A percentile compares a stretch with the other conserved stretches of the same genome.
These are phyloP conservation scores for Ichneumoninae sp. DNA, from an alignment of 2,888 invertebrate species.

Conservation along the genomic window DNA sequence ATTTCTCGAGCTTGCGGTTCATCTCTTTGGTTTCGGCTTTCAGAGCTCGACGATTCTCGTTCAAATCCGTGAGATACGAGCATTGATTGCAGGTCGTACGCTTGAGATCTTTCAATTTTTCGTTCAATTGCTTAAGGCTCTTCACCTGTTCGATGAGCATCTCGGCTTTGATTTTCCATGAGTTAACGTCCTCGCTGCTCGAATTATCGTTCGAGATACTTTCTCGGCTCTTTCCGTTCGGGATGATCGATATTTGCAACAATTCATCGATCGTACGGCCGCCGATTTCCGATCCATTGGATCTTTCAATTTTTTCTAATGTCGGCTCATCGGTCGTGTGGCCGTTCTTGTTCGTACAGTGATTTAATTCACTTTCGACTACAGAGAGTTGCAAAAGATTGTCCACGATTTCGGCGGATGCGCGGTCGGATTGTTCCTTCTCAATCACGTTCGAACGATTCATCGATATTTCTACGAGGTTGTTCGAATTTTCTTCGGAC, in stretches of 20 bases:
- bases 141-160: slow-evolving; percentile 71
- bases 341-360: background rate
- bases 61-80: slow-evolving; percentile 73
- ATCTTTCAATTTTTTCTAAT: slow-evolving; percentile 65
- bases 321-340: background rate
- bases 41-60: slow-evolving; percentile 72
- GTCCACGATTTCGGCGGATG: background rate
- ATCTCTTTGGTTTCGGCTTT: slow-evolving; percentile 75
- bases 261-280: slow-evolving; percentile 19
- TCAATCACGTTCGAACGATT: background rate
- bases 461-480: slow-evolving; percentile 49
- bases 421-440: background rate
- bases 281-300: background rate
- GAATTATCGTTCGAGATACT: slow-evolving; percentile 3
- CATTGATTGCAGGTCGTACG: slow-evolving; percentile 76
- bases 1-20: slow-evolving; percentile 72
- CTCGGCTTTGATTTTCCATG: slow-evolving; percentile 59
- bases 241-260: slow-evolving; percentile 53
- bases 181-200: slow-evolving; percentile 52
- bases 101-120: slow-evolving; percentile 77
- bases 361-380: background rate
- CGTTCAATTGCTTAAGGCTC: slow-evolving; percentile 72
- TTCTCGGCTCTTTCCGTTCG: slow-evolving; percentile 6
- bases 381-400: slow-evolving; percentile 43
- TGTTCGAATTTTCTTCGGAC: background rate